Conservation (phyloP, 2,888 invertebrate genomes). For the Melanchra persicariae region DNA sequence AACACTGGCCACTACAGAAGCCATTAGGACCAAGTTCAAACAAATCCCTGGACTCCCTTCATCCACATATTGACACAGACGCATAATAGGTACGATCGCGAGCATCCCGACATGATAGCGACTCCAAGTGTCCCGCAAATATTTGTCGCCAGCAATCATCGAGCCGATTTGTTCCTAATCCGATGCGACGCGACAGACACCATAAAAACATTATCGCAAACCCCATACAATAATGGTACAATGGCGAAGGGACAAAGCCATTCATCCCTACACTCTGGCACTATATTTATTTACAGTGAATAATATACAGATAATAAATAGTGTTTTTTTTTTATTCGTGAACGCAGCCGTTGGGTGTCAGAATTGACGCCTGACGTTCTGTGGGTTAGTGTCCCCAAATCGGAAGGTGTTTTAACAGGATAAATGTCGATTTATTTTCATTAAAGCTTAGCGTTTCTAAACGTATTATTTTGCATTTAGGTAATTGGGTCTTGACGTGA, state of each 20-base stretch:
- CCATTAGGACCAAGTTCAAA: conserved; percentile 22
- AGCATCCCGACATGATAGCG: conserved; percentile 73
- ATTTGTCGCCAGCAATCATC: conserved; percentile 84
- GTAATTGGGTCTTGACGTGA: not conserved
- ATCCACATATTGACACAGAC: conserved; percentile 65
- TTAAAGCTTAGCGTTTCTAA: not conserved
- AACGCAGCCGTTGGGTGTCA: conserved; percentile 85
- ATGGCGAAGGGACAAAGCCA: conserved; percentile 81
- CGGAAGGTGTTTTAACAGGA: conserved; percentile 43
- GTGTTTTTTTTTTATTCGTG: conserved; percentile 73
- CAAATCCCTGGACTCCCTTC: conserved; percentile 35
- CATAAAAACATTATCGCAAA: conserved; percentile 81
- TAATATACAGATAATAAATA: conserved; percentile 89
- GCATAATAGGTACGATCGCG: conserved; percentile 77
- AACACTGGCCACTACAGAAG: conserved; percentile 26
- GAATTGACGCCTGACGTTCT: conserved; percentile 81
- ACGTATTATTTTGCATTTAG: not conserved
- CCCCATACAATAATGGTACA: conserved; percentile 79
- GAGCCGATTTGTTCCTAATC: conserved; percentile 83
- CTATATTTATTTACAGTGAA: conserved; percentile 87
- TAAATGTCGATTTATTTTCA: conserved; percentile 19
- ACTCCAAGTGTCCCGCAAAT: conserved; percentile 78
- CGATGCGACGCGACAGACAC: conserved; percentile 76
- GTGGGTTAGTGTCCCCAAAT: conserved; percentile 65
- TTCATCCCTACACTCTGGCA: conserved; percentile 78